Evolutionary conservation across 2,797 vertebrate genomes (phyloP).

Genomic region (Luscinia luscinia): DNA sequence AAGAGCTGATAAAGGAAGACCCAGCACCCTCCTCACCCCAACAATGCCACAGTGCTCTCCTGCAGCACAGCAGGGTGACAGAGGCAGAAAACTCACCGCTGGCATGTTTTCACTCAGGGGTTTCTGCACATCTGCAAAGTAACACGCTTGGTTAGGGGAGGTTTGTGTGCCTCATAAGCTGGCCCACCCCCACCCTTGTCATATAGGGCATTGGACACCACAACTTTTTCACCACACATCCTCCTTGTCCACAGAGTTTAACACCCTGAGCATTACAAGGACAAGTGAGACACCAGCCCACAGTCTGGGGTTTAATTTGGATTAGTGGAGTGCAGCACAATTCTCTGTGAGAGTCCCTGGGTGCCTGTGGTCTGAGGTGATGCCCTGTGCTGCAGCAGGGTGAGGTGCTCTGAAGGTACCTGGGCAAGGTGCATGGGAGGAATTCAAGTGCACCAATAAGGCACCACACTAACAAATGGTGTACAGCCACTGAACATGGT

Average conservation of each 20-base stretch:
- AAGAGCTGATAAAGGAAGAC: slow-evolving; percentile 22
- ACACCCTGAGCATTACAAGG: not conserved
- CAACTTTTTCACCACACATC: not conserved
- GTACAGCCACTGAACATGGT: not conserved
- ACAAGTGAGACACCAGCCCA: not conserved
- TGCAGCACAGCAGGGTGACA: not conserved
- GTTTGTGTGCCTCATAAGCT: fast-evolving
- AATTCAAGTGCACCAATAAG: not conserved
- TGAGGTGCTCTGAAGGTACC: not conserved
- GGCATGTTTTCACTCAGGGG: not conserved
- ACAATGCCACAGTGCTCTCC: fast-evolving
- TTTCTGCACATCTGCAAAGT: slow-evolving; percentile 48
- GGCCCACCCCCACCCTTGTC: not conserved
- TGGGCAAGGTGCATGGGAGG: not conserved
- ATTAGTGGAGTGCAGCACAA: not conserved
- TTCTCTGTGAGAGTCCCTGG: not conserved
- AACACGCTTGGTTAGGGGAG: not conserved
- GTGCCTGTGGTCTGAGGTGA: fast-evolving
- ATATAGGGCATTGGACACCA: not conserved
- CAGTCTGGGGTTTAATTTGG: not conserved
- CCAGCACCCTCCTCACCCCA: not conserved
- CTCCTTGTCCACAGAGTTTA: not conserved
- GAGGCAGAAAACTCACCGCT: not conserved
- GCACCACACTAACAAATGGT: fast-evolving
- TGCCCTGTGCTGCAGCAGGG: not conserved